phyloP scores from a whole-genome alignment of 1,140 invertebrate species.

The Drosophila oshimai region DNA sequence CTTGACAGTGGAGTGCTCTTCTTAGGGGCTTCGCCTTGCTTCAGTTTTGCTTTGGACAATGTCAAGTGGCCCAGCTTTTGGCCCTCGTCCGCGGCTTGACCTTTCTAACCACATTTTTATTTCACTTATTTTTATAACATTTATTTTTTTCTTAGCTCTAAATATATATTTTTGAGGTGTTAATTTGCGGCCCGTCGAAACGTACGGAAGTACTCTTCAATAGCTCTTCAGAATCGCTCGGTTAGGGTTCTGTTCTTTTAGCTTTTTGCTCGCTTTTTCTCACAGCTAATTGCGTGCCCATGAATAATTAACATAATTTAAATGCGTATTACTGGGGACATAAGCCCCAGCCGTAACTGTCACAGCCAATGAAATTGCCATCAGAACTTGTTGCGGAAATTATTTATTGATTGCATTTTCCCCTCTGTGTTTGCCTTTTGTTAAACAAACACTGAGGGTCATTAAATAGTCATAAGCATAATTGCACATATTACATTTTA shows the following conservation, averaged over 20 bases:
- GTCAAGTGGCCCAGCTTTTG: conserved; percentile 50
- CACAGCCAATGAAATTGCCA: conserved; percentile 46
- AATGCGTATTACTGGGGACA: conserved; percentile 38
- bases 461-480: conserved; percentile 69
- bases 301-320: conserved; percentile 55
- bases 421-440: conserved; percentile 5
- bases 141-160: not conserved
- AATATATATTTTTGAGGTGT: conserved; percentile 62
- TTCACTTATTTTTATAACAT: conserved; percentile 1
- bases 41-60: conserved; percentile 43
- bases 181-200: conserved; percentile 40
- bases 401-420: conserved; percentile 62
- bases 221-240: conserved; percentile 1
- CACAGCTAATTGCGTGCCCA: conserved; percentile 23
- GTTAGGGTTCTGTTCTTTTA: conserved; percentile 9
- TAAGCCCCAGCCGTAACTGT: not conserved
- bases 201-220: conserved; percentile 16
- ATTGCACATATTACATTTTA: conserved; percentile 41
- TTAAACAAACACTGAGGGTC: conserved; percentile 16
- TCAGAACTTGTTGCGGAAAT: conserved; percentile 67
- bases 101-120: conserved; percentile 38
- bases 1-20: conserved; percentile 24
- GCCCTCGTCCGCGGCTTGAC: conserved; percentile 53
- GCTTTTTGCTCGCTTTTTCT: not conserved
- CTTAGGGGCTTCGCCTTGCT: conserved; percentile 41